Base-by-base conservation (phyloP, 2,113 vertebrate genomes). In the Fregata magnificens region DNA sequence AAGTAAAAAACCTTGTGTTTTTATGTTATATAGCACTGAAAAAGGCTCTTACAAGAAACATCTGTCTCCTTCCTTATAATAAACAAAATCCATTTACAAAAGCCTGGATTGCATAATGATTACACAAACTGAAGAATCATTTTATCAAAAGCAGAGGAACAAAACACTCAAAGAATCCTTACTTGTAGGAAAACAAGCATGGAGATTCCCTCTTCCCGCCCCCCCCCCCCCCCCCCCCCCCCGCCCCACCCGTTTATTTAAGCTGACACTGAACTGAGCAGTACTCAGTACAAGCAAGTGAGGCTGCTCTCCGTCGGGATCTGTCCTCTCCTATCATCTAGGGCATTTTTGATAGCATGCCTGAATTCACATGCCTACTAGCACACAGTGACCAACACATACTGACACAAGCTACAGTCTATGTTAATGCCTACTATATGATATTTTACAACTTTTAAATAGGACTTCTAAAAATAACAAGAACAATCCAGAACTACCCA, bases 71-170 rank as follows among this genome's bases (percentile, higher is more conserved):
- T 85, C 70, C 55, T 56, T 26, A 15, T 7, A 90, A 95, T 67
- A 87, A 95, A 92, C 74, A 95, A 70, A 91, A 50, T 16, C 49
- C 38, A 82, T 85, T 80, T 93, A 86, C 53, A 74, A 93, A 96
- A 91, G 45, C 31, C 59, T 10, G 66, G 21, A 45, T 87, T 95
- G 84, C 81, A 73, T 53, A 95, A 91, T 3, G 26, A 84, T 85
- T 91, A 89, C 49, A 93, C 81, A 89, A 94, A 91, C 42, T 6
- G 21, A 82, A 62, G 38, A 65, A 88, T 50, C 66, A 31, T 63
- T 87, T 95, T 66, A 94, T 82, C 92, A 89, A 90, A 90, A 90
- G 82, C 82, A 91, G 82, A 86, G 67, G 19, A 80, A 67, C 0
- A 0, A 87, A 95, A 83, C 21, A 52, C 88, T 89, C n/a, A 77